Percentiles rank a stretch among this genome's conserved stretches.
phyloP scores from a whole-genome alignment of 2,797 vertebrate species.

The Takifugu ocellatus region DNA sequence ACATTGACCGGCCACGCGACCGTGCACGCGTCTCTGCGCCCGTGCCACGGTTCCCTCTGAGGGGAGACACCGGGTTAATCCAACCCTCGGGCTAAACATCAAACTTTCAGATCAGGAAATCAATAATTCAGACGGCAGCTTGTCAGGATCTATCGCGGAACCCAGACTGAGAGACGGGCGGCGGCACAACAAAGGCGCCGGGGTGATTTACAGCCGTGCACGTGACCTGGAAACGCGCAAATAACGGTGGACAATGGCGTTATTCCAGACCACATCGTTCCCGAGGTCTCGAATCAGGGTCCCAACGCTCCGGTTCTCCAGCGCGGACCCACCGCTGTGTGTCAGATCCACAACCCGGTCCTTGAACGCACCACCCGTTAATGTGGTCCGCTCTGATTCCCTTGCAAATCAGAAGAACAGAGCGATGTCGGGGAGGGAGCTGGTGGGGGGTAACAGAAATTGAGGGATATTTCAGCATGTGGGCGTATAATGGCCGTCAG shows the following conservation, averaged over 20 bases:
- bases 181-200: slow-evolving; percentile 49
- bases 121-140: slow-evolving; percentile 76
- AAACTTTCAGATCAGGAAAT: slow-evolving; percentile 77
- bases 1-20: background rate
- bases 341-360: slow-evolving; percentile 44
- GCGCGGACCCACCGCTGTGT: slow-evolving; percentile 39
- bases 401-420: slow-evolving; percentile 55
- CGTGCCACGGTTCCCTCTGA: slow-evolving; percentile 32
- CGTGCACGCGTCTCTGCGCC: slow-evolving; percentile 44
- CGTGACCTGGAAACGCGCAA: slow-evolving; percentile 17
- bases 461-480: slow-evolving; percentile 63
- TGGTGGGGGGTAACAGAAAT: slow-evolving; percentile 64
- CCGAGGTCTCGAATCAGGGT: slow-evolving; percentile 20
- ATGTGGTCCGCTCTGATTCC: slow-evolving; percentile 48
- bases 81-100: slow-evolving; percentile 75
- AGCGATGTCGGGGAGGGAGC: slow-evolving; percentile 65
- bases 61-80: slow-evolving; percentile 69
- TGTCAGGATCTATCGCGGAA: slow-evolving; percentile 71
- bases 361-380: slow-evolving; percentile 51
- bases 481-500: slow-evolving; percentile 73
- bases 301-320: slow-evolving; percentile 24
- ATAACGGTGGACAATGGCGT: slow-evolving; percentile 33
- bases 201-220: slow-evolving; percentile 55
- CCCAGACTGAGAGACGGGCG: slow-evolving; percentile 49
- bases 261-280: background rate